phyloP scores from a whole-genome alignment of 2,888 invertebrate genomes.

The Protula sp. region DNA sequence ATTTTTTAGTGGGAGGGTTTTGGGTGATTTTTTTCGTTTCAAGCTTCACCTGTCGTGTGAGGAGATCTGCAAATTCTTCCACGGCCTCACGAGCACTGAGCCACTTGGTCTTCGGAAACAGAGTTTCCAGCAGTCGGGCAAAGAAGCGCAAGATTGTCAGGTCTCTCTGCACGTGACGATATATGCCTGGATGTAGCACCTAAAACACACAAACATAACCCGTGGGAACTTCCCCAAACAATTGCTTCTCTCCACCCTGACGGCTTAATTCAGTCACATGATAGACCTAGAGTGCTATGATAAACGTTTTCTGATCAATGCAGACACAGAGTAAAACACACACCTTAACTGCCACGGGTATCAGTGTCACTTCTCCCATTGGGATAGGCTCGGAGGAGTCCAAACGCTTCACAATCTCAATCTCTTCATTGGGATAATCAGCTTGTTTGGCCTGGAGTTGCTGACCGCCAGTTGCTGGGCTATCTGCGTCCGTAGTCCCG shows the following conservation, averaged over 20 bases:
- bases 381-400: background rate
- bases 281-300: too few relatives aligned
- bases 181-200: slow-evolving; percentile 55
- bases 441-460: too few relatives aligned
- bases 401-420: too few relatives aligned
- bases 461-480: too few relatives aligned
- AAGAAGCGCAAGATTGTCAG: slow-evolving; percentile 51
- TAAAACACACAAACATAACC: slow-evolving; percentile 17
- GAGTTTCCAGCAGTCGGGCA: slow-evolving; percentile 35
- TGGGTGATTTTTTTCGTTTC: too few relatives aligned
- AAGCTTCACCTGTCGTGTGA: slow-evolving; percentile 55
- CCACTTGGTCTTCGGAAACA: slow-evolving; percentile 54
- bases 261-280: too few relatives aligned
- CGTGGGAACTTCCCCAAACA: too few relatives aligned
- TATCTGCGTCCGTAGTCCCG: too few relatives aligned
- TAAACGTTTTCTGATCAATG: too few relatives aligned
- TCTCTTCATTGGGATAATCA: too few relatives aligned
- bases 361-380: slow-evolving; percentile 1
- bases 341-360: slow-evolving; percentile 53
- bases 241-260: too few relatives aligned
- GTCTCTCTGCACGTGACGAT: slow-evolving; percentile 49
- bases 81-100: slow-evolving; percentile 56
- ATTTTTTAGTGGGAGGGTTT: too few relatives aligned
- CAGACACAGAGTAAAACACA: background rate
- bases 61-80: slow-evolving; percentile 54